Conservation (phyloP, 2,113 vertebrate species). For the Cottus gobio region DNA sequence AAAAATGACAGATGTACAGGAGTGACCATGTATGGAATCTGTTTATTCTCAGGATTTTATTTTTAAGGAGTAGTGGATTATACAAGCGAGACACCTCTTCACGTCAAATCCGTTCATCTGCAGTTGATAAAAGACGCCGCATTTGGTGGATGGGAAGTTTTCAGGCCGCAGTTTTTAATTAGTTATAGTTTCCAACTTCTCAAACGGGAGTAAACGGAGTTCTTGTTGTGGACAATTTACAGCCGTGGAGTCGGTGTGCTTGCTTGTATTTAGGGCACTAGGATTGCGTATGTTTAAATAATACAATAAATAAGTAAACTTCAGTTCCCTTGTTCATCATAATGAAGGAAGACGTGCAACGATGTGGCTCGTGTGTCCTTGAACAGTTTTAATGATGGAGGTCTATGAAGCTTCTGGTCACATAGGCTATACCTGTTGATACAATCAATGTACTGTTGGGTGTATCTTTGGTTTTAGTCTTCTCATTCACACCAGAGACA, state of each 20-base stretch:
- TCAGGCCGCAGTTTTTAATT: neutral
- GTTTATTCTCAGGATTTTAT: slow-evolving; percentile 42
- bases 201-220: neutral
- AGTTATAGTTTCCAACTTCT: neutral
- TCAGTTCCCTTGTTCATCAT: too few species aligned
- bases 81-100: slow-evolving; percentile 43
- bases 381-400: neutral
- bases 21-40: slow-evolving; percentile 13
- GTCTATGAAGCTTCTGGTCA: neutral
- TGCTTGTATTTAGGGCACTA: neutral
- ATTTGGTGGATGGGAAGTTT: slow-evolving; percentile 1
- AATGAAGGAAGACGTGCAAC: neutral
- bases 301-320: neutral
- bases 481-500: neutral
- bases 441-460: neutral
- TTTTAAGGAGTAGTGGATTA: slow-evolving; percentile 58
- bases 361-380: neutral
- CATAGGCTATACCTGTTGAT: neutral
- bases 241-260: neutral
- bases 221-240: neutral
- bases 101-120: slow-evolving; percentile 39
- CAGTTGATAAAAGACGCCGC: slow-evolving; percentile 20
- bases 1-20: slow-evolving; percentile 34
- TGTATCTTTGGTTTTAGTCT: neutral
- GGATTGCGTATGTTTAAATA: neutral